Evolutionary conservation across 2,113 vertebrate genomes (phyloP), one percentile per base, ranked within the genome.

Genomic region (Rhea americana): DNA sequence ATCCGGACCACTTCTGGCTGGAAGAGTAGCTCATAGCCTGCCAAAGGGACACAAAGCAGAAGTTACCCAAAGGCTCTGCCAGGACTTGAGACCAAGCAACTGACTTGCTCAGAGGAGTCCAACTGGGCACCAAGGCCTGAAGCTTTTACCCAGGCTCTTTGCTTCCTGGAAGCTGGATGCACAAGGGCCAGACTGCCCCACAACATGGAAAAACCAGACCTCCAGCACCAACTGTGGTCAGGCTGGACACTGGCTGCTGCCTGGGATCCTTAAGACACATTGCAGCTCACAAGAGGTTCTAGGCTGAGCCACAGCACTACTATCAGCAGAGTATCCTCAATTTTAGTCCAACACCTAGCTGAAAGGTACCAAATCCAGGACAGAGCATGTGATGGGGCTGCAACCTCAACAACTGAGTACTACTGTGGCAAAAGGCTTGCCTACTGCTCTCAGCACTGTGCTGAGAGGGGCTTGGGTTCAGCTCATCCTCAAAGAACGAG

Each of bases 1-100:
- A 99, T 97, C 66, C 99, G 98, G 72, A 99, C 98, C 82, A 99
- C 98, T 88, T 99, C 99, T 0, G 99, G 99, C 96, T 99, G 99
- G 96, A 98, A 99, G 77, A 99, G 97, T 59, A 99, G 98, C 95
- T 99, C 99, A 5, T 98, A 99, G 85, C 99, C 99, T 99, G 82
- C 61, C 83, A 80, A 82, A 79, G 43, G 45, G 78, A 88, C 45
- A 39, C 0, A 4, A 28, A 9, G 16, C 67, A 21, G 25, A 9
- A 15, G 26, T 86, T 11, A 68, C 45, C 50, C 20, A 28, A 20
- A 20, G 21, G 53, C 2, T 84, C 51, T 25, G 8, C 41, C 20
- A 48, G 7, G 1, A 2, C 8, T 30, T 4, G 13, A 43, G 19
- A 28, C 16, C 50, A 43, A 55, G 11, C n/a, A 43, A 32, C 30